These are phyloP conservation scores for Beaufortia kweichowensis DNA, from an alignment of 2,113 vertebrate species.

Conservation along the genomic window DNA sequence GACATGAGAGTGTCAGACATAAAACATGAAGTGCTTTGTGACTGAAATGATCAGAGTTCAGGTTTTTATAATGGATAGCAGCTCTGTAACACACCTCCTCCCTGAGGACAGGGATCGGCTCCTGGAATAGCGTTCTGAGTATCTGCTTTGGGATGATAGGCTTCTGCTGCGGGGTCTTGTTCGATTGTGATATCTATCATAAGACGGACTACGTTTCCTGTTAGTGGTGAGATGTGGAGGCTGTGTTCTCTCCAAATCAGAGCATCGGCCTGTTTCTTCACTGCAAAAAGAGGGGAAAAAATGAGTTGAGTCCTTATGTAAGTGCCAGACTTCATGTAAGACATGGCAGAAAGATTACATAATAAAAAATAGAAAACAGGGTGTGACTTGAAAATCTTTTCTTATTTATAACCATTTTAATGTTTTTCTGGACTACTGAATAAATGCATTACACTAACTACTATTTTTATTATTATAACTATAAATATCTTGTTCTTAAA, in stretches of 20 bases:
- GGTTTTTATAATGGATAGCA: conserved; percentile 1
- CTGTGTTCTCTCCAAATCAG: conserved; percentile 10
- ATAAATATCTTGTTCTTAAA: no score
- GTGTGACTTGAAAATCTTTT: no score
- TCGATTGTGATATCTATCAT: conserved; percentile 20
- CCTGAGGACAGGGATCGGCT: conserved; percentile 83
- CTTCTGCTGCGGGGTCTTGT: conserved; percentile 74
- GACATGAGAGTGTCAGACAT: conserved; percentile 9
- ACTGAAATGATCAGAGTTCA: no score
- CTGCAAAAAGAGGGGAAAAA: conserved; percentile 35
- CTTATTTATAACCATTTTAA: no score
- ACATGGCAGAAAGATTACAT: no score
- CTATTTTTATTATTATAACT: no score
- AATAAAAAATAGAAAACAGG: no score
- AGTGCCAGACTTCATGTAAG: no score
- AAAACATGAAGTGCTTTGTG: not conserved
- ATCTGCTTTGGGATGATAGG: conserved; percentile 72
- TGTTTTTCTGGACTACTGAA: no score
- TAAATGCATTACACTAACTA: no score
- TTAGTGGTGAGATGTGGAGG: not conserved
- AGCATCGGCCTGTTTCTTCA: conserved; percentile 20
- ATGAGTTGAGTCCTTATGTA: not conserved
- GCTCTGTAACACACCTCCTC: conserved; percentile 67
- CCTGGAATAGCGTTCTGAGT: conserved; percentile 77
- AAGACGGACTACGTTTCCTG: conserved; percentile 7